Evolutionary conservation across 2,888 invertebrate species (phyloP), one percentile per base, ranked within the genome.

Genomic region (Dasypogon diadema): DNA sequence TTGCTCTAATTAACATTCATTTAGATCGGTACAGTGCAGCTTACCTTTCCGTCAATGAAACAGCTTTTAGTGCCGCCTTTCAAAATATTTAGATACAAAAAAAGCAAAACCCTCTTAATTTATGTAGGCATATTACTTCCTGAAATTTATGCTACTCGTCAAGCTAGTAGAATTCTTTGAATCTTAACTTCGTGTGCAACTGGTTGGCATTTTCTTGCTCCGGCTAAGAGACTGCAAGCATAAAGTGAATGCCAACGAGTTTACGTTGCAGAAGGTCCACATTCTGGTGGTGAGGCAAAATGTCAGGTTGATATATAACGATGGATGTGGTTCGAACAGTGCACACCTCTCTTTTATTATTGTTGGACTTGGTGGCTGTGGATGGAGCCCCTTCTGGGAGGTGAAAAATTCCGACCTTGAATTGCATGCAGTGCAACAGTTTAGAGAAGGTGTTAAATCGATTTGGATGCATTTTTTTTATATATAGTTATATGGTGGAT

Each of bases 111-210:
- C 3, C 30, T 46, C 46, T 63, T 65, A 42, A 65, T 48, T 65
- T 65, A 65, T 65, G 48, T 22, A 65, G 48, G 65, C 65, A 46
- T 65, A 48, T 65, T 46, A 65, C 65, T 65, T 65, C 65, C 65
- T 65, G 63, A 42, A 63, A 63, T 30, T 24, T 56, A 60, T 60
- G 60, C 60, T 37, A 30, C 60, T 58, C 34, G 58, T 16, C 26
- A 24, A 10, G 18, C 60, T 37, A 37, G 18, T 37, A 60, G 60
- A 60, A 60, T 60, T 60, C 18, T 37, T 37, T 18, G 3, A 12
- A 51, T 34, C 37, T 34, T 34, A 60, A n/a, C 0, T 12, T n/a
- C 3, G n/a, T n/a, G 8, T 42, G 42, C 42, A 42, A 42, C 42
- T 42, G 42, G 42, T 42, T 42, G 42, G 42, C 42, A 42, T 42